Conservation (phyloP, 2,888 invertebrate species). For the Drosophila pseudotalamancana region DNA sequence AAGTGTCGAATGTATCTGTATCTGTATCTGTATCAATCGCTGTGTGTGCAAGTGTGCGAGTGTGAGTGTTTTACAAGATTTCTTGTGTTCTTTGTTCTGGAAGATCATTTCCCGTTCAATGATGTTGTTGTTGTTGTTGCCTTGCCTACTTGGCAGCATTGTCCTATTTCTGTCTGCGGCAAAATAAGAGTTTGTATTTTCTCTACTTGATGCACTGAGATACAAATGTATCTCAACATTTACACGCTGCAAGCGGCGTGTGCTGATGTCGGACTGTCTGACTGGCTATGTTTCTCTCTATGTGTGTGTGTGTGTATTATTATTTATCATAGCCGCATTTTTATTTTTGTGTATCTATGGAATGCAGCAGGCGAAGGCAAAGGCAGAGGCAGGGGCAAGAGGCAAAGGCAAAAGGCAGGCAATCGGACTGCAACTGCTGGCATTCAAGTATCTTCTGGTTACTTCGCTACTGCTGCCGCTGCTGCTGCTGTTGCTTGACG, state of each 20-base stretch:
- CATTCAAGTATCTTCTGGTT: conserved; percentile 68
- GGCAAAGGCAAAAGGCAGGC: conserved; percentile 21
- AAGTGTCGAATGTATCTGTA: conserved; percentile 17
- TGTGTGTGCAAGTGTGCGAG: not conserved
- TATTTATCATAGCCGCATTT: conserved; percentile 80
- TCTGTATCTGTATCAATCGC: not conserved
- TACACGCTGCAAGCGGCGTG: conserved; percentile 36
- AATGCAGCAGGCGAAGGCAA: conserved; percentile 57
- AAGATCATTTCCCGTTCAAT: conserved; percentile 42
- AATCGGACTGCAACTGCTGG: conserved; percentile 40
- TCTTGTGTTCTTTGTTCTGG: conserved; percentile 22
- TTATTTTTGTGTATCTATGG: conserved; percentile 82
- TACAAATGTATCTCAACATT: conserved; percentile 65
- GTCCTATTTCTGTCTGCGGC: conserved; percentile 57
- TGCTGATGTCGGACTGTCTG: conserved; percentile 30
- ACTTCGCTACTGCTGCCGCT: conserved; percentile 14
- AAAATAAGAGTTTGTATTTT: conserved; percentile 19
- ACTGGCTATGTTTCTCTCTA: conserved; percentile 6
- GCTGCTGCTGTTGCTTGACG: conserved; percentile 32
- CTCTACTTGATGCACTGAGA: conserved; percentile 36
- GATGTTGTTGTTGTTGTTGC: conserved; percentile 4
- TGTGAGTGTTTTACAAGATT: conserved; percentile 6
- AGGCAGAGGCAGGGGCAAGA: conserved; percentile 9
- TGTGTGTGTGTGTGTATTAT: conserved; percentile 52
- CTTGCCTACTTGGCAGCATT: conserved; percentile 56